These are phyloP conservation scores for Tricholauxania praeusta DNA, from an alignment of 2,888 invertebrate species.

Conservation along the genomic window DNA sequence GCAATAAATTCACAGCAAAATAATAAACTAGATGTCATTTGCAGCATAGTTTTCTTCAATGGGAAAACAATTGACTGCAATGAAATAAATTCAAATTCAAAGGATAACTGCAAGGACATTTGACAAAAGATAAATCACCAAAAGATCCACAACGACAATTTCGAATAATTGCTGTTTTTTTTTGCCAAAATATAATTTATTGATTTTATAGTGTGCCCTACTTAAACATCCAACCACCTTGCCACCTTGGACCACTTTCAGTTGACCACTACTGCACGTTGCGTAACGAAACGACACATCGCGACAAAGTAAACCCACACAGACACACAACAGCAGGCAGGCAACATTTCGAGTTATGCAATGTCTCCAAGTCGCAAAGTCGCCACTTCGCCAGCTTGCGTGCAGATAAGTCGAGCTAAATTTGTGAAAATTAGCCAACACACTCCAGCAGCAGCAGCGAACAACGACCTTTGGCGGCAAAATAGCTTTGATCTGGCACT, in stretches of 20 bases:
- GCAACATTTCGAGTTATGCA: background rate
- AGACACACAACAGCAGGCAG: background rate
- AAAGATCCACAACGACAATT: background rate
- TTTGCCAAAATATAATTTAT: background rate
- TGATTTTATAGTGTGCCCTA: background rate
- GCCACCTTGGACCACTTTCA: conserved; percentile 24
- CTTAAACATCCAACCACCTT: background rate
- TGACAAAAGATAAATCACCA: background rate
- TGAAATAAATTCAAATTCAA: background rate
- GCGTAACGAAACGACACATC: background rate
- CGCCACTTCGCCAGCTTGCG: background rate
- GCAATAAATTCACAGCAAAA: background rate
- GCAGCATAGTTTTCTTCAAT: background rate
- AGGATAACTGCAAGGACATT: conserved; percentile 6
- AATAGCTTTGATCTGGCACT: conserved; percentile 10
- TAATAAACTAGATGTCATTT: conserved; percentile 5
- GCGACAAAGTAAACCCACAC: conserved; percentile 11
- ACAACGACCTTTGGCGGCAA: conserved; percentile 22
- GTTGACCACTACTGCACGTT: conserved; percentile 4
- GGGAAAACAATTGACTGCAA: too few species aligned
- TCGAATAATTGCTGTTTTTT: background rate
- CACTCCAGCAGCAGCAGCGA: background rate
- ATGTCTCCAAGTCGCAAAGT: background rate
- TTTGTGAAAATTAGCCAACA: conserved; percentile 3
- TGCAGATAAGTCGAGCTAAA: background rate